Base-by-base conservation (phyloP, 2,113 vertebrate genomes). In the Podarcis cretensis region DNA sequence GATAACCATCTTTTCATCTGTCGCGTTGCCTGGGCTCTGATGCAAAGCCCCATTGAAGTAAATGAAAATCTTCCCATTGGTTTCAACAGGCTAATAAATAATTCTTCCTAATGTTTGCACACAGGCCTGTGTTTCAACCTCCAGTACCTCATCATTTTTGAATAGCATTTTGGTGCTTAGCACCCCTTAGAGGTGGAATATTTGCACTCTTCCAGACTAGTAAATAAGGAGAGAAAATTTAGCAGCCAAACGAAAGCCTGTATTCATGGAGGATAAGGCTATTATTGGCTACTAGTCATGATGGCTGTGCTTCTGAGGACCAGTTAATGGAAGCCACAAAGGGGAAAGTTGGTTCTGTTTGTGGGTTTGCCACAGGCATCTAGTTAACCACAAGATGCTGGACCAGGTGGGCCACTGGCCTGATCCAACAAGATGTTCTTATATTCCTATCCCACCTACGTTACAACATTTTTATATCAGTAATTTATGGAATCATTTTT, bases 21-120 rank as follows among this genome's bases (percentile, higher is more conserved):
- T 3, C 3, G 2, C 68, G 73, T 37, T 79, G 48, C 32, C 81
- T 79, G 66, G 3, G 13, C 32, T 84, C 80, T 76, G 23, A 87
- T 77, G 69, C 73, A 87, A 83, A 88, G 48, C 25, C 32, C 83
- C 12, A 35, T 13, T 89, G 66, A 91, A 90, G 85, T 89, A 59
- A 66, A 76, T 0, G 89, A 54, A 83, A 89, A 48, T 10, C 4
- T 92, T 71, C 43, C 21, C 73, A 18, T 1, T 6, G 32, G 8
- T 40, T 83, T 76, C 79, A n/a, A 8, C 48, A 89, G 78, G 18
- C 35, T 73, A 32, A 32, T 80, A 21, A 80, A 85, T n/a, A 57
- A 63, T 77, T 88, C 90, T n/a, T 83, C 87, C 40, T 91, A 63
- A 27, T 30, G 30, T 43, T 69, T 23, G 57, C 9, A 48, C 9